Conservation (phyloP, 2,113 vertebrate species). For the Passerina amoena region DNA sequence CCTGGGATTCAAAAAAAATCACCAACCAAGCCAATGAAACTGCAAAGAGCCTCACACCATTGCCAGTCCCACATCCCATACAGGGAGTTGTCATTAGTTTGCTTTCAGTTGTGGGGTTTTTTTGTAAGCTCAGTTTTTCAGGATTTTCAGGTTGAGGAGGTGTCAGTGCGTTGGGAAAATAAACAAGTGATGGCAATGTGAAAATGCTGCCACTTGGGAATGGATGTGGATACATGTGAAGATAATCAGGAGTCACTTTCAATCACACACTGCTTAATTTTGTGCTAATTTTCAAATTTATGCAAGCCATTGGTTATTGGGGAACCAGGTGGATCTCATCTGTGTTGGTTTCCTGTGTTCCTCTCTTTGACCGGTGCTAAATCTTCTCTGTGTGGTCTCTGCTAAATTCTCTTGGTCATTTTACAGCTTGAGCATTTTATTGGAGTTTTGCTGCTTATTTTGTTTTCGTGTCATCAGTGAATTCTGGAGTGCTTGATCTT, state of each 20-base stretch:
- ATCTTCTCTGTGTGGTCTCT: neutral
- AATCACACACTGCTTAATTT: neutral
- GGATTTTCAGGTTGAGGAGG: neutral
- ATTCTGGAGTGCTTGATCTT: neutral
- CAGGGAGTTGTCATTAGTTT: neutral
- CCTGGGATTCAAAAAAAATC: neutral
- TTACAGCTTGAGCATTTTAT: neutral
- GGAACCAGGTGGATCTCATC: neutral
- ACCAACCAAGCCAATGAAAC: neutral
- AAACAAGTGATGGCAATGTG: neutral
- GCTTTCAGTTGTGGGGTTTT: neutral
- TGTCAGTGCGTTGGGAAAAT: rapidly evolving
- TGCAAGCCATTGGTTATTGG: neutral
- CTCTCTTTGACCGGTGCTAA: neutral
- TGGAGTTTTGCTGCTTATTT: neutral
- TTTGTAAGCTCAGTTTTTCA: neutral
- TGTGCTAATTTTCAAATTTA: neutral
- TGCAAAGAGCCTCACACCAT: neutral
- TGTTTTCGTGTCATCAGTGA: neutral
- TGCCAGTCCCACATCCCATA: neutral
- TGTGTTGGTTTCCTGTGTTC: neutral
- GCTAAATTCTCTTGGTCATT: neutral
- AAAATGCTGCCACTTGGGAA: neutral
- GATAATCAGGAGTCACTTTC: neutral
- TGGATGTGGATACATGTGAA: neutral